phyloP scores from a whole-genome alignment of 2,888 invertebrate genomes.

The Conchocele bisecta region DNA sequence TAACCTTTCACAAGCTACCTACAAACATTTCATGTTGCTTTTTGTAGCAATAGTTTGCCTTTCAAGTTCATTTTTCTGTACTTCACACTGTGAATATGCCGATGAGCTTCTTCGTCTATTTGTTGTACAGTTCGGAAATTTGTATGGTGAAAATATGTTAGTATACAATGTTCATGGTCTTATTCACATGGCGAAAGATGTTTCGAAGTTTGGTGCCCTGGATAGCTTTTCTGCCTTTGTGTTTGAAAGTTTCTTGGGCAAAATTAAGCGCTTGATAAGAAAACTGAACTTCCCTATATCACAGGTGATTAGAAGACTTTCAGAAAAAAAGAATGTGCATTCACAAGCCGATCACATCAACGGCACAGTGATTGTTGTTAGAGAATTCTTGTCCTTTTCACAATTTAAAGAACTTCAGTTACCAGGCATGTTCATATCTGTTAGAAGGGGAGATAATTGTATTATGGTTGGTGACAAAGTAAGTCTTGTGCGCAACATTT shows the following conservation, averaged over 20 bases:
- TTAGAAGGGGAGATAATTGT: constrained; percentile 1
- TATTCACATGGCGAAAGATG: constrained; percentile 79
- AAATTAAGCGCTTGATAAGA: constrained; percentile 44
- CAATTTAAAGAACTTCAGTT: constrained; percentile 10
- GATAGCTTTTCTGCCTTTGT: constrained; percentile 76
- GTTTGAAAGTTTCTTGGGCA: constrained; percentile 77
- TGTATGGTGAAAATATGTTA: constrained; percentile 76
- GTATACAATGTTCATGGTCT: constrained; percentile 80
- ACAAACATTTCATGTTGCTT: constrained; percentile 39
- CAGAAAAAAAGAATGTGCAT: constrained; percentile 15
- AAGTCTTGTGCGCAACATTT: constrained; percentile 8
- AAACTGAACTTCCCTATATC: constrained; percentile 34
- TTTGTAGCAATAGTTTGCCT: constrained; percentile 60
- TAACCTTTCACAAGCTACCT: constrained; percentile 39
- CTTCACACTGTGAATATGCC: constrained; percentile 55
- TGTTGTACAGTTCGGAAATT: constrained; percentile 61
- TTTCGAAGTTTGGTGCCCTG: constrained; percentile 71
- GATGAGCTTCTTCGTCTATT: constrained; percentile 61
- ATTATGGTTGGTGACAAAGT: constrained; percentile 8
- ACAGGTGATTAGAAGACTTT: constrained; percentile 40
- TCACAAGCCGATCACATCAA: too few species aligned
- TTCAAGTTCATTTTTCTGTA: constrained; percentile 51
- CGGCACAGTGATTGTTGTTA: too few species aligned
- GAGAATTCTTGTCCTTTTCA: not conserved
- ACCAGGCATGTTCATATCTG: not conserved